Conservation (phyloP, 2,888 invertebrate genomes). For the Callosobruchus maculatus region DNA sequence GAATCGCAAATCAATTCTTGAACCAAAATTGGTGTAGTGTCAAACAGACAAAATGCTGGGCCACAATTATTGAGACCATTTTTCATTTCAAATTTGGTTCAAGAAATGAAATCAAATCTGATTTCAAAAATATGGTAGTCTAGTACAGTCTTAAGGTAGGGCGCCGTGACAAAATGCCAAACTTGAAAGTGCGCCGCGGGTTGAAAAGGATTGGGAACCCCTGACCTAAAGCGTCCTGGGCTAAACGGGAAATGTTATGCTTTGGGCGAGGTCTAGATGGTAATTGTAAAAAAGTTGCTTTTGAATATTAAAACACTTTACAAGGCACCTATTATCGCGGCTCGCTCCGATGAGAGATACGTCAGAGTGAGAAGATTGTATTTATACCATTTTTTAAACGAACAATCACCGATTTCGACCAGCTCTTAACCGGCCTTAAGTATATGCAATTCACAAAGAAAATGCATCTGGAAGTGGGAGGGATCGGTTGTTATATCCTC, state of each 20-base stretch:
- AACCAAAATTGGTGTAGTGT: too few relatives aligned
- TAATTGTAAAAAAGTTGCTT: constrained; percentile 5
- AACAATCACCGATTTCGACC: not conserved
- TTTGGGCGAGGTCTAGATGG: constrained; percentile 5
- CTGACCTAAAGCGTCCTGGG: not conserved
- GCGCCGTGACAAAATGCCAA: too few relatives aligned
- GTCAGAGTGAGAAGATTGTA: constrained; percentile 5
- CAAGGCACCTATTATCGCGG: constrained; percentile 5
- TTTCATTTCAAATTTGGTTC: too few relatives aligned
- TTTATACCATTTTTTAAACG: constrained; percentile 9
- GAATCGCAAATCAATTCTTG: too few relatives aligned
- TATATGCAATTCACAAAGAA: not conserved
- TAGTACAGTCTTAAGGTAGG: too few relatives aligned
- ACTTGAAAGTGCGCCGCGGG: too few relatives aligned
- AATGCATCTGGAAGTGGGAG: not conserved
- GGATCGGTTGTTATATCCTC: not conserved
- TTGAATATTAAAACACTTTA: constrained; percentile 5
- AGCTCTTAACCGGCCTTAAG: not conserved
- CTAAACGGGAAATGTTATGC: not conserved
- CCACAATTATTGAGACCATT: too few relatives aligned
- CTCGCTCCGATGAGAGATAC: constrained; percentile 6
- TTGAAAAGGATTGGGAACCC: too few relatives aligned
- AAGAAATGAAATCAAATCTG: too few relatives aligned
- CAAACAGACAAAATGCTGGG: too few relatives aligned
- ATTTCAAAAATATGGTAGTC: too few relatives aligned